Percentiles rank a stretch among this genome's conserved stretches.
These are phyloP conservation scores for Epinotia brunnichana DNA, from an alignment of 2,888 invertebrate species.

Conservation along the genomic window DNA sequence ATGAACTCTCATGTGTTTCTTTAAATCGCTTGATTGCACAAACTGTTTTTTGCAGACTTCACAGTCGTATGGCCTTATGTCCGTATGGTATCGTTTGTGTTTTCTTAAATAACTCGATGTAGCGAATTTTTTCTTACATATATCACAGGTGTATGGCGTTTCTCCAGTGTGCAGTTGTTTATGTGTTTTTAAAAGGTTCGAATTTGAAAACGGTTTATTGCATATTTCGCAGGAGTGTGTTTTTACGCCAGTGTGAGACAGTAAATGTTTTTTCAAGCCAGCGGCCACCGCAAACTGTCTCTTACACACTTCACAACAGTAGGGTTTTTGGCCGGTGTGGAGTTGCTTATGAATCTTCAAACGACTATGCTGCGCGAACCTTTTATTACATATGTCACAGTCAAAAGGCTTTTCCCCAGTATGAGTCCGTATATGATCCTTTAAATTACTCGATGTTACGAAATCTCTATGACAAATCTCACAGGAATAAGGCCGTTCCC, in stretches of 20 bases:
- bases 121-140: neutral
- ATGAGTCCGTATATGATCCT: neutral
- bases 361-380: neutral
- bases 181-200: neutral
- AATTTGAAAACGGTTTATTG: neutral
- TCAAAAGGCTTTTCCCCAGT: neutral
- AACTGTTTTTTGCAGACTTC: neutral
- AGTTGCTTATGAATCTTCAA: neutral
- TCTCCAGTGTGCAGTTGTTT: neutral
- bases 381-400: neutral
- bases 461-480: neutral
- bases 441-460: neutral
- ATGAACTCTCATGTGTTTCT: neutral
- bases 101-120: neutral
- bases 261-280: slow-evolving; percentile 4
- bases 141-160: neutral
- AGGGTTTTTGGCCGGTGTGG: neutral
- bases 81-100: neutral
- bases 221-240: neutral
- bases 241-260: neutral
- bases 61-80: neutral
- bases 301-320: neutral
- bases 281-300: neutral
- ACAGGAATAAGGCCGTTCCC: neutral
- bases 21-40: neutral